These are phyloP conservation scores for Caranx melampygus DNA, from an alignment of 2,113 vertebrate species.

Conservation along the genomic window DNA sequence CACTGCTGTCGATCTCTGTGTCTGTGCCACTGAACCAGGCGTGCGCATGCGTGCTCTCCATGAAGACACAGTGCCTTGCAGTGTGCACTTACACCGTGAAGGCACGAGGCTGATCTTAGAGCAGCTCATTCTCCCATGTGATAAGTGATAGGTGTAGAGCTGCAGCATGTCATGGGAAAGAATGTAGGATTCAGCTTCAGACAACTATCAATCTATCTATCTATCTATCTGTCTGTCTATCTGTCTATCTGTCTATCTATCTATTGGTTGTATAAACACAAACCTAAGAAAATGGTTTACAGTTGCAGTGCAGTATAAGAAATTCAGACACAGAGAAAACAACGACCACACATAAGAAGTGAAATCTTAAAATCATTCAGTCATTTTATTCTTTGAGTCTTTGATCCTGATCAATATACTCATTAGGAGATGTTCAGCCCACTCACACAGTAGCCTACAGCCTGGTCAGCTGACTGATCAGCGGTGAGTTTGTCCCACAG, in stretches of 20 bases:
- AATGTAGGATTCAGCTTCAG: slow-evolving; percentile 15
- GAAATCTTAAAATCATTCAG: too few relatives aligned
- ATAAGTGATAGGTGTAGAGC: not conserved
- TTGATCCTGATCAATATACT: too few relatives aligned
- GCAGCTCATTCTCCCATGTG: not conserved
- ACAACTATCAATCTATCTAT: not conserved
- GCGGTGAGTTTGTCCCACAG: too few relatives aligned
- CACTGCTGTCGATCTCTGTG: slow-evolving; percentile 24
- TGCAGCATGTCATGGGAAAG: not conserved
- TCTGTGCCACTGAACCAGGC: not conserved
- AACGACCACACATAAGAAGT: too few relatives aligned
- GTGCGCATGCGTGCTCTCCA: slow-evolving; percentile 64
- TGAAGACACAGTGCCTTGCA: slow-evolving; percentile 8
- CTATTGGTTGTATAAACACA: not conserved
- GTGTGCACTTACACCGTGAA: not conserved
- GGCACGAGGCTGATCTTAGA: slow-evolving; percentile 37
- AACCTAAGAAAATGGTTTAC: not conserved
- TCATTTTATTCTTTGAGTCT: too few relatives aligned
- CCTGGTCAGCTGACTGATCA: too few relatives aligned
- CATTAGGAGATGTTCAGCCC: too few relatives aligned
- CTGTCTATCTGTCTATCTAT: not conserved
- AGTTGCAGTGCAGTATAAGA: not conserved
- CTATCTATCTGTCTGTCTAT: not conserved
- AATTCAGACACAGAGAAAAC: too few relatives aligned
- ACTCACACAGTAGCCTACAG: too few relatives aligned